Base-by-base conservation (phyloP, 2,797 vertebrate species). In the Mallotus villosus region DNA sequence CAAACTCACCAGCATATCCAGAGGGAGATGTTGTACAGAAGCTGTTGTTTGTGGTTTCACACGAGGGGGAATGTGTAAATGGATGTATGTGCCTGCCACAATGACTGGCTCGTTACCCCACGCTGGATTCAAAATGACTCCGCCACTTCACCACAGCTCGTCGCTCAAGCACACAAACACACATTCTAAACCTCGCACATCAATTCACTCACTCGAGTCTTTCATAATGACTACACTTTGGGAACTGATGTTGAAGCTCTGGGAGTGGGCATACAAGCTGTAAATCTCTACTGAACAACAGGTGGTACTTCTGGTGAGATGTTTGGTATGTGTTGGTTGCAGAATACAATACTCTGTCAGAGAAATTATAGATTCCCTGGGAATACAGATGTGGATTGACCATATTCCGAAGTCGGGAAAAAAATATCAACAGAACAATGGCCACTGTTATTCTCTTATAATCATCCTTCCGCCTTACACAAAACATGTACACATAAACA, bases 331-430 rank as follows among this genome's bases (percentile, higher is more conserved):
- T 51, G 46, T 32, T 2, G 49, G 55, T 4, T 68, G n/a, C 67
- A 68, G 51, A 73, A 68, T 29, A 57, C 37, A 68, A 1, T 63
- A 17, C 46, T 67, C 68, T 60, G 22, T 7, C 11, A 32, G 51
- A 64, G 41, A 49, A 5, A 9, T 77, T 74, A 79, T 16, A 66
- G 12, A 81, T 73, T 58, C 67, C 32, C 32, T 34, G 32, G 32
- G 0, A 6, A 8, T 34, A 8, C 58, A 71, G 78, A 74, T 79
- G n/a, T 76, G 67, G 78, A 63, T 72, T 57, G 37, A 6, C 32
- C 68, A 32, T 70, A 62, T 66, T 41, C 37, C 8, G 19, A n/a
- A 62, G 34, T 62, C 60, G 16, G 1, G 53, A n/a, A 14, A 53
- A 71, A 46, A 57, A 0, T 29, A 2, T 37, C 65, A 65, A 7